Percentiles rank a stretch among this genome's conserved stretches.
phyloP scores from a whole-genome alignment of 35 echinoderm and acorn worm genomes.

The Holothuria glaberrima region DNA sequence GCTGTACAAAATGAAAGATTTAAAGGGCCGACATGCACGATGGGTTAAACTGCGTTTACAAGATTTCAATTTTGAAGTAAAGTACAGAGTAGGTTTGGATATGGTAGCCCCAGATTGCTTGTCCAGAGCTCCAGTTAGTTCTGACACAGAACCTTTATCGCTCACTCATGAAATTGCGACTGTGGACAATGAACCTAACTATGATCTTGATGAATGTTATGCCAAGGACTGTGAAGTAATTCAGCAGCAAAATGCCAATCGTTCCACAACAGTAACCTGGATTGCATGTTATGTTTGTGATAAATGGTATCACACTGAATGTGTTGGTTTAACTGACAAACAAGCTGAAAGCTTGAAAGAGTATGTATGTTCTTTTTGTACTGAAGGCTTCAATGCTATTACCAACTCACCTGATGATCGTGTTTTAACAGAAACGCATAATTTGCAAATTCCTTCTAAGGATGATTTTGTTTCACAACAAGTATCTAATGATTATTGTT shows the following conservation, averaged over 20 bases:
- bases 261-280: conserved; percentile 11
- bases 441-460: conserved; percentile 11
- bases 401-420: conserved; percentile 35
- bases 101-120: conserved; percentile 6
- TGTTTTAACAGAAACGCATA: background rate
- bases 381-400: background rate
- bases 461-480: conserved; percentile 12
- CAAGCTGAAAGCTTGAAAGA: conserved; percentile 27
- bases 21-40: background rate
- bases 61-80: conserved; percentile 49
- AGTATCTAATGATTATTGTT: conserved; percentile 24
- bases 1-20: conserved; percentile 34
- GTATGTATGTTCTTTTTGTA: conserved; percentile 26
- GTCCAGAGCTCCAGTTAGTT: background rate
- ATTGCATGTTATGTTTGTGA: conserved; percentile 45
- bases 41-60: conserved; percentile 20
- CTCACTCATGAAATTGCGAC: background rate
- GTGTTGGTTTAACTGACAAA: conserved; percentile 4
- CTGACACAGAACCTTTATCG: too few species aligned
- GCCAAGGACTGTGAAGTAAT: conserved; percentile 21
- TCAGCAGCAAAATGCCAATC: background rate
- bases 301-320: conserved; percentile 37
- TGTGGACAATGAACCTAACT: background rate
- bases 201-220: conserved; percentile 33
- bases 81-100: conserved; percentile 13